These are phyloP conservation scores for Halcyon badia DNA, from an alignment of 2,797 vertebrate species.

Conservation along the genomic window DNA sequence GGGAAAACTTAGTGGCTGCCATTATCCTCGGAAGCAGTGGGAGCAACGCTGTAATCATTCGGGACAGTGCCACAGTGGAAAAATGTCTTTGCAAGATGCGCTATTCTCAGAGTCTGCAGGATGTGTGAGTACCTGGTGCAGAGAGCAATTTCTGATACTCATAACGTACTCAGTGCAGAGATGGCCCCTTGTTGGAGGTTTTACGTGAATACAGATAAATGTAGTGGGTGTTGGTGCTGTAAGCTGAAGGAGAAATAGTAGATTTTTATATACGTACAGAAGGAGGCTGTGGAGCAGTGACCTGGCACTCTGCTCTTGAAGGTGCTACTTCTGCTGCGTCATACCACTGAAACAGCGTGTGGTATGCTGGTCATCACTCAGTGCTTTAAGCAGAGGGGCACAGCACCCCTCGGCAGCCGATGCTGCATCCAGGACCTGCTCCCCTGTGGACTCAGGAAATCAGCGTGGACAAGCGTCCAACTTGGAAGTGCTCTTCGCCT, in stretches of 20 bases:
- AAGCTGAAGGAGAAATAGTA: background rate
- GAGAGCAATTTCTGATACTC: background rate
- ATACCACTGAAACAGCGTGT: rapidly evolving
- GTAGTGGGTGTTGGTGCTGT: background rate
- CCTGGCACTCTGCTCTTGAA: background rate
- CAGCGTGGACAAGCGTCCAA: rapidly evolving
- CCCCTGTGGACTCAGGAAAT: background rate
- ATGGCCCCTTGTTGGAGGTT: background rate
- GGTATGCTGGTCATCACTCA: background rate
- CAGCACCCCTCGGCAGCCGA: rapidly evolving
- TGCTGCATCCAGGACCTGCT: rapidly evolving
- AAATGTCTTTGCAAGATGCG: rapidly evolving
- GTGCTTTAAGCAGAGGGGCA: background rate
- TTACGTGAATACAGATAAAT: background rate
- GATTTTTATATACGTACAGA: rapidly evolving
- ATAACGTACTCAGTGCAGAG: background rate
- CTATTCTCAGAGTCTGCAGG: background rate
- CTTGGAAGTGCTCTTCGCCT: background rate
- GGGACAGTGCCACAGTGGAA: background rate
- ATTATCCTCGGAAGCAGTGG: background rate
- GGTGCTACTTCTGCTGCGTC: background rate
- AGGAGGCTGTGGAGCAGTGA: background rate
- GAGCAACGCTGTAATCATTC: background rate
- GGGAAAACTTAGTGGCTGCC: background rate
- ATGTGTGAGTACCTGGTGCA: background rate